Evolutionary conservation across 2,888 invertebrate species (phyloP).

Genomic region (Hypomecis punctinalis): DNA sequence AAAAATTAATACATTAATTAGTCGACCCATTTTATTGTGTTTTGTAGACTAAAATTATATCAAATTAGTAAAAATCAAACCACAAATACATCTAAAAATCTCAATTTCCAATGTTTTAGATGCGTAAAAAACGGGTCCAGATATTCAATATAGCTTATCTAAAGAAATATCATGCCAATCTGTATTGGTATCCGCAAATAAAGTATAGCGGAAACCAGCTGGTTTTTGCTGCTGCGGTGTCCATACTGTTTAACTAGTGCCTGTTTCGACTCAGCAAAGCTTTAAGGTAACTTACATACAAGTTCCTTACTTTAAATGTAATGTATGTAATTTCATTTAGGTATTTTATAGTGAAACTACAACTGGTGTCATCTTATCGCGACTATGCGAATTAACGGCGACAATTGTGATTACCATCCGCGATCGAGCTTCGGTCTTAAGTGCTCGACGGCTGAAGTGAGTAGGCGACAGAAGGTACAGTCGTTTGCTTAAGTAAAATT

Average conservation of each 20-base stretch:
- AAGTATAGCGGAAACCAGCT: too few species aligned
- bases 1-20: too few species aligned
- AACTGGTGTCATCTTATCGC: conserved; percentile 67
- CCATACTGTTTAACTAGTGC: conserved; percentile 18
- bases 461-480: conserved; percentile 46
- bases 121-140: too few species aligned
- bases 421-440: conserved; percentile 62
- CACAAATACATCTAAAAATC: too few species aligned
- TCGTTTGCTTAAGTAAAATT: background rate
- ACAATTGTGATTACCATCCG: conserved; percentile 77
- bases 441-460: conserved; percentile 46
- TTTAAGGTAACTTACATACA: conserved; percentile 29
- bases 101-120: too few species aligned
- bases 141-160: too few species aligned
- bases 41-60: too few species aligned
- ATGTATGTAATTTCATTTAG: conserved; percentile 58
- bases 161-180: too few species aligned
- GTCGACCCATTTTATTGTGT: too few species aligned
- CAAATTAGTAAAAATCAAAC: too few species aligned
- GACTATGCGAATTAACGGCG: conserved; percentile 77
- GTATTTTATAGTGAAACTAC: conserved; percentile 56
- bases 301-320: conserved; percentile 48
- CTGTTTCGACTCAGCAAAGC: conserved; percentile 14
- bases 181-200: too few species aligned
- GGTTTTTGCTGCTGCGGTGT: background rate